Evolutionary conservation across 1,140 invertebrate species (phyloP), one percentile per base, ranked within the genome.

Genomic region (Hylyphantes graminicola): DNA sequence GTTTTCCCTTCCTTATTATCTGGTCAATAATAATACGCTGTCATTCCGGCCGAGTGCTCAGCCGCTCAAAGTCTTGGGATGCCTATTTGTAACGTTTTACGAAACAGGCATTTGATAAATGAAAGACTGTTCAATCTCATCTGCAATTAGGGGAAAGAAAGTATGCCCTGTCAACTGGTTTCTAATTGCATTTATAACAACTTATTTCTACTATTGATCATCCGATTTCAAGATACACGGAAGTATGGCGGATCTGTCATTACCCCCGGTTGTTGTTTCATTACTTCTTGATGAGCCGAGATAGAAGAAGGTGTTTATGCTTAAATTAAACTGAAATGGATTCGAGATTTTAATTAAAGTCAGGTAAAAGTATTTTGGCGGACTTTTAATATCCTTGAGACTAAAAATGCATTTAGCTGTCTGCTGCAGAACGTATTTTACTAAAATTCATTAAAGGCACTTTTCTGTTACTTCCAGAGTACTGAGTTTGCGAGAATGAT

Each of bases 121-220:
- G 79, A 63, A 73, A 53, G 57, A 54, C 54, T 73, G n/a, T 57
- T 63, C 68, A 73, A 73, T 81, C 48, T 53, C 61, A 57, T 51
- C 68, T 81, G 55, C 50, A 81, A 81, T 73, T 73, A 73, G 79
- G 54, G 53, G 67, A 54, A 63, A 55, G 73, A 81, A 81, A 81
- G 57, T 81, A 73, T 59, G 67, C 61, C 79, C 79, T 81, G 79
- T 64, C 79, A 81, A 15, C 67, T 48, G 19, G 79, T 81, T 70
- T 73, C 79, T 81, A 81, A 81, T 73, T 68, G 21, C 68, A 73
- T 63, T 17, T 61, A 13, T 73, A 73, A 81, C 79, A 73, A 59
- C 79, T 73, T 81, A 81, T 81, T 81, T 50, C 48, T 73, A n/a
- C 79, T 48, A 81, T 81, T 73, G 79, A 81, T 81, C 79, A 73